These are phyloP conservation scores for Nothobranchius furzeri DNA, from an alignment of 2,113 vertebrate genomes.

Conservation along the genomic window DNA sequence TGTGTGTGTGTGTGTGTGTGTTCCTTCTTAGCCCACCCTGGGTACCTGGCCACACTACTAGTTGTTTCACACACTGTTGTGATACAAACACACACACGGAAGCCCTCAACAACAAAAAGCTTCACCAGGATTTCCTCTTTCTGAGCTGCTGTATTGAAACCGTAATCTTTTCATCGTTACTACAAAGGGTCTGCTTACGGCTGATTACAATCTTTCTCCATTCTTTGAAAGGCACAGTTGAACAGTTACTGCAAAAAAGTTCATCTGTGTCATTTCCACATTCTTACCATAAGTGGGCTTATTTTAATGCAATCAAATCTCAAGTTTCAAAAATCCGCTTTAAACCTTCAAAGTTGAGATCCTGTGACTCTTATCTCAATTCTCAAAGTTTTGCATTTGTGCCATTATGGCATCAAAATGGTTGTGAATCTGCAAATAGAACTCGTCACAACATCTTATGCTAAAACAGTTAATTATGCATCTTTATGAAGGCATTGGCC, in stretches of 20 bases:
- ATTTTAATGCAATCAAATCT: neutral
- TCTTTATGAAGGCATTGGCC: slow-evolving; percentile 41
- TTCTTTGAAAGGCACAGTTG: slow-evolving; percentile 2
- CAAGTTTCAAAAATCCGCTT: neutral
- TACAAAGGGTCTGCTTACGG: slow-evolving; percentile 20
- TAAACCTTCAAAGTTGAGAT: neutral
- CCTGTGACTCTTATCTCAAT: slow-evolving; percentile 5
- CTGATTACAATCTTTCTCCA: slow-evolving; percentile 22
- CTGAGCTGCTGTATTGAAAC: slow-evolving; percentile 48
- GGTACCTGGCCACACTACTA: slow-evolving; percentile 54
- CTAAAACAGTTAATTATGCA: slow-evolving; percentile 54
- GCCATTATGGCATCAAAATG: slow-evolving; percentile 8
- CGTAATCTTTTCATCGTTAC: slow-evolving; percentile 24
- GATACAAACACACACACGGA: slow-evolving; percentile 46
- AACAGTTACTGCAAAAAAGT: no score
- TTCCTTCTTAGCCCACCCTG: slow-evolving; percentile 31
- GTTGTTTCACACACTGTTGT: slow-evolving; percentile 54
- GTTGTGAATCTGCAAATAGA: slow-evolving; percentile 46
- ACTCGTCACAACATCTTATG: slow-evolving; percentile 27
- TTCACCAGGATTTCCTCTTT: slow-evolving; percentile 55
- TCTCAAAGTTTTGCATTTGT: slow-evolving; percentile 4
- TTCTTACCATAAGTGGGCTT: neutral
- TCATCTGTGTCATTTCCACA: neutral
- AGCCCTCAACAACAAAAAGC: slow-evolving; percentile 67
- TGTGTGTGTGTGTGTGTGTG: slow-evolving; percentile 35